Conservation (phyloP, 2,888 invertebrate species). For the Phalangium opilio region DNA sequence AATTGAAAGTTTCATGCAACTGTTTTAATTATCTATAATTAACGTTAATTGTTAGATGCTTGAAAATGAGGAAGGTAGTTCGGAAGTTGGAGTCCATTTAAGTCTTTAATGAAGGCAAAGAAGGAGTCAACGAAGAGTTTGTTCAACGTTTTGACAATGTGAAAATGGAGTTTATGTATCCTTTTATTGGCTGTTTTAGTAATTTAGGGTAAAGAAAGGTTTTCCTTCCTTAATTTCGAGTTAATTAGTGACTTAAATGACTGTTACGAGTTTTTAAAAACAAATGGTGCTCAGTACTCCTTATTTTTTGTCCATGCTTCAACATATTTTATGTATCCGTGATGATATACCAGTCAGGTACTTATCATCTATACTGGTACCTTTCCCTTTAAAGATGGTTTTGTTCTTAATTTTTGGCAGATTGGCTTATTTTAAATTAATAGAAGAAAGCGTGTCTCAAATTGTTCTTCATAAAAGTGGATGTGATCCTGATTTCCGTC, state of each 20-base stretch:
- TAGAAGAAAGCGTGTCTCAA: constrained; percentile 91
- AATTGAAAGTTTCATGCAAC: too few species aligned
- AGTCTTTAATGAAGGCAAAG: constrained; percentile 73
- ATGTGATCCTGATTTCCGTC: too few species aligned
- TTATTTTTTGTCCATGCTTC: constrained; percentile 83
- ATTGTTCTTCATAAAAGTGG: too few species aligned
- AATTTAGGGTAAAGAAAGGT: too few species aligned
- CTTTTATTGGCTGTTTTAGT: too few species aligned
- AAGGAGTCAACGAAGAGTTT: constrained; percentile 86
- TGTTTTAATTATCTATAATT: too few species aligned
- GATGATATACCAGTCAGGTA: constrained; percentile 62
- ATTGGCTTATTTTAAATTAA: constrained; percentile 88
- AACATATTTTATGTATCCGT: constrained; percentile 79
- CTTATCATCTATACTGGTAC: too few species aligned
- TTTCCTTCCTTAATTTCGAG: constrained; percentile 2
- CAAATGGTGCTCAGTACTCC: constrained; percentile 73
- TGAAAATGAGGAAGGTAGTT: constrained; percentile 55
- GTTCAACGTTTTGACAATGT: constrained; percentile 81
- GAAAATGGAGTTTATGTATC: constrained; percentile 64
- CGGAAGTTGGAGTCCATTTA: too few species aligned
- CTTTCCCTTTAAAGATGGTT: too few species aligned
- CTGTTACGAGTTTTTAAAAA: constrained; percentile 77
- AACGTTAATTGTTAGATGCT: too few species aligned
- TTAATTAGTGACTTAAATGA: constrained; percentile 34
- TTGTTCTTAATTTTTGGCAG: too few species aligned